These are phyloP conservation scores for Linepithema humile DNA, from an alignment of 1,140 invertebrate species.

Conservation along the genomic window DNA sequence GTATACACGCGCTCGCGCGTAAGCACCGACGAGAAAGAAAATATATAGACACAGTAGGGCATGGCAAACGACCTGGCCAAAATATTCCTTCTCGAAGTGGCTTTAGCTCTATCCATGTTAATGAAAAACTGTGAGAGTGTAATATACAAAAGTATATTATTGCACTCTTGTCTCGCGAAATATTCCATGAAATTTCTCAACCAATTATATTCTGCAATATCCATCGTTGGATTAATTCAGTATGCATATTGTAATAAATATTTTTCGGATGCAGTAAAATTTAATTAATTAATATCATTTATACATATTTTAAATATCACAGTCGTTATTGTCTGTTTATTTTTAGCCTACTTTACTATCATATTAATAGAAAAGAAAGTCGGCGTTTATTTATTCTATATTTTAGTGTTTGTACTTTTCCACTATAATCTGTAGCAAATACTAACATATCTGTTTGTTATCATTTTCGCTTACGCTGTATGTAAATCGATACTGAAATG, in stretches of 20 bases:
- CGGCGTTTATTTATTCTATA: too few relatives aligned
- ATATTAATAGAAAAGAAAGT: too few relatives aligned
- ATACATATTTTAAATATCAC: too few relatives aligned
- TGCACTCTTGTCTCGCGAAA: not conserved
- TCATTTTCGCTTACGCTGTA: too few relatives aligned
- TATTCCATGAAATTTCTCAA: not conserved
- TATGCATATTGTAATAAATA: too few relatives aligned
- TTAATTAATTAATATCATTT: too few relatives aligned
- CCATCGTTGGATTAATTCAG: not conserved
- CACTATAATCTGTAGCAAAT: too few relatives aligned
- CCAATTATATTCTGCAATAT: not conserved
- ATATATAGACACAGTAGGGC: slow-evolving; percentile 2
- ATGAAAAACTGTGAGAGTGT: slow-evolving; percentile 5
- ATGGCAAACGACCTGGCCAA: slow-evolving; percentile 33
- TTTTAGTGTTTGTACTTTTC: too few relatives aligned
- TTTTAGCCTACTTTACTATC: too few relatives aligned
- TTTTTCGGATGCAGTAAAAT: too few relatives aligned
- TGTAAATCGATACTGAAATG: not conserved
- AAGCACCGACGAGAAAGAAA: not conserved
- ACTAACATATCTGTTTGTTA: too few relatives aligned
- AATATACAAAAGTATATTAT: not conserved
- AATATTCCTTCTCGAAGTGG: slow-evolving; percentile 16
- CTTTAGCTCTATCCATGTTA: slow-evolving; percentile 18
- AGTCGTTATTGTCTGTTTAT: too few relatives aligned
- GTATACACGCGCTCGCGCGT: not conserved